Conservation (phyloP, 1,140 invertebrate genomes). For the Conus ventricosus region DNA sequence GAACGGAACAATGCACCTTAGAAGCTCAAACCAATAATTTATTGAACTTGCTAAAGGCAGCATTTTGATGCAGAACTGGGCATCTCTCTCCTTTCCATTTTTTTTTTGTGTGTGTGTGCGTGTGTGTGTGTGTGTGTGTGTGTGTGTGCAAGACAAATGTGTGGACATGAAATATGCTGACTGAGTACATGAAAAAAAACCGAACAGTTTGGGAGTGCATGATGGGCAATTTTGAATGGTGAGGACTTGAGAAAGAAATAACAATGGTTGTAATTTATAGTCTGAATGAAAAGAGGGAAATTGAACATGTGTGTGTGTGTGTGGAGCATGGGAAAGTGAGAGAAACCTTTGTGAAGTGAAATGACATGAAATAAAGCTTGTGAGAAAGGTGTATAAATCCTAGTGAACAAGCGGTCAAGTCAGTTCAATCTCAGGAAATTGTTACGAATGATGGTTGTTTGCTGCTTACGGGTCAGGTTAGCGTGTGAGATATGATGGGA, state of each 20-base stretch:
- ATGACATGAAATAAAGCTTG: background rate
- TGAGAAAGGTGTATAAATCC: too few relatives aligned
- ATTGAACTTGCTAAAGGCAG: slow-evolving; percentile 2
- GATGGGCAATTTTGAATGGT: too few relatives aligned
- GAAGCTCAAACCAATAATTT: slow-evolving; percentile 3
- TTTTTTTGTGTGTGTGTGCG: too few relatives aligned
- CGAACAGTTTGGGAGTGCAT: too few relatives aligned
- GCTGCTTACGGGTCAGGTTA: background rate
- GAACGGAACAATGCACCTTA: background rate
- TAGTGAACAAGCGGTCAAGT: background rate
- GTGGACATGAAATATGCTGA: background rate
- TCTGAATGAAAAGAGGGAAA: background rate
- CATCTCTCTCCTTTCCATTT: background rate
- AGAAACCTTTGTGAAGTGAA: background rate
- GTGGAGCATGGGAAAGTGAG: background rate
- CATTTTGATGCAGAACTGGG: background rate
- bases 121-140: too few relatives aligned
- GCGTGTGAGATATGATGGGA: background rate
- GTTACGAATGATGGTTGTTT: background rate
- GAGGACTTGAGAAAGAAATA: too few relatives aligned
- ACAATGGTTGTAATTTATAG: background rate
- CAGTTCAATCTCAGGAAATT: background rate
- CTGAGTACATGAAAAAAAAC: too few relatives aligned
- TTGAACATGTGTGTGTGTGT: too few relatives aligned
- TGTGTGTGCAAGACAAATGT: background rate